Evolutionary conservation across 2,113 vertebrate species (phyloP), one percentile per base, ranked within the genome.

Genomic region (Prietella phreatophila): DNA sequence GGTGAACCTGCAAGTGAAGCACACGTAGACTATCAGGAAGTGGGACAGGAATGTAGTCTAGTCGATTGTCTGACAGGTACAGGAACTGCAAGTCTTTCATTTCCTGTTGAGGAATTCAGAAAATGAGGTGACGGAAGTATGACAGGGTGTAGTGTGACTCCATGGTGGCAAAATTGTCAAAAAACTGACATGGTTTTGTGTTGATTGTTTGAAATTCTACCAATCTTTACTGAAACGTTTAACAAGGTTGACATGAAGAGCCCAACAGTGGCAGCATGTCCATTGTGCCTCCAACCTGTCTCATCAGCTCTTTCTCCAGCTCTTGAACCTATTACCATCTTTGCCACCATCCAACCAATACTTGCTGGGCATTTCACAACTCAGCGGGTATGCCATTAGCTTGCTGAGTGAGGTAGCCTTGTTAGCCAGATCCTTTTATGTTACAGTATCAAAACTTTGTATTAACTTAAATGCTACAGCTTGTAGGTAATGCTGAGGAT

Each of bases 1-100:
- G 50, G 73, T n/a, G 69, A 91, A 97, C 96, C 96, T 97, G 96
- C 73, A 97, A 93, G 87, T 97, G 96, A 61, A 97, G 93, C 0
- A 92, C 95, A 79, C 94, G 92, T 76, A 97, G 93, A 88, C 92
- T 96, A 50, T 94, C 91, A 0, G 96, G 96, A 50, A 97, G 93
- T 0, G 95, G 94, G 0, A 83, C 85, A 0, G 96, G 96, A 60
- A 97, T 91, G 1, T 93, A 93, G 30, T 96, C 94, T 87, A 97
- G 92, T 76, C 93, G 90, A 89, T 97, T 97, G 58, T 95, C 92
- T 0, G 96, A 96, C 61, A 97, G 92, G 53, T 96, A 95, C 83
- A 97, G 95, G 90, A 95, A 96, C 91, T 96, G 94, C 79, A 97
- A 93, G 33, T 94, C 94, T 76, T 92, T 94, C 91, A 97, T 93